A percentile compares a stretch with the other conserved stretches of the same genome.
Evolutionary conservation across 2,888 invertebrate genomes (phyloP).

Genomic region (Patella ulyssiponensis): DNA sequence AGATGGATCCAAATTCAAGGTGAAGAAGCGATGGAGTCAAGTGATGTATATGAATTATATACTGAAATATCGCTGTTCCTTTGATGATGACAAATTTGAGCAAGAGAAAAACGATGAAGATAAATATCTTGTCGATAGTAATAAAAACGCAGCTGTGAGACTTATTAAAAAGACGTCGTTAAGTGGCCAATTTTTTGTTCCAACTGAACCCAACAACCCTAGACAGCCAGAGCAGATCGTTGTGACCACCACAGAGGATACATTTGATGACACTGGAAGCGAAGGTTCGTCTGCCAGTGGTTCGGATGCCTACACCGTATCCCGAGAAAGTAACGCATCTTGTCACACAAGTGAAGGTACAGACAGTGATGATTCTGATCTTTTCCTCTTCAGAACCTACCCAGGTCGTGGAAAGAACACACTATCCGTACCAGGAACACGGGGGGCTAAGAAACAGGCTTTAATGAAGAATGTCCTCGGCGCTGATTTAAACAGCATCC

Average conservation of each 20-base stretch:
- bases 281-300: conserved; percentile 26
- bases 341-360: conserved; percentile 24
- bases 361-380: conserved; percentile 34
- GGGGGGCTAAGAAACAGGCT: neutral
- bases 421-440: neutral
- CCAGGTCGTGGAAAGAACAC: conserved; percentile 7
- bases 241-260: conserved; percentile 15
- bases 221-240: neutral
- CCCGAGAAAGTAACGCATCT: conserved; percentile 30
- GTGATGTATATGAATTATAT: conserved; percentile 53
- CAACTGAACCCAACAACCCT: neutral
- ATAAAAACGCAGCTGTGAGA: conserved; percentile 1
- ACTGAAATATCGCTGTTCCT: conserved; percentile 39
- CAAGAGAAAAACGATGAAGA: neutral
- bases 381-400: conserved; percentile 18
- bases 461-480: conserved; percentile 19
- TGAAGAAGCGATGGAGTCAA: conserved; percentile 49
- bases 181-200: neutral
- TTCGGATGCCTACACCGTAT: conserved; percentile 33
- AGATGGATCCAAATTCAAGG: conserved; percentile 39
- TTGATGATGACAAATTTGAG: neutral
- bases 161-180: neutral
- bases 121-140: neutral
- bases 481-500: conserved; percentile 11
- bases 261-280: conserved; percentile 29